A percentile compares a stretch with the other conserved stretches of the same genome.
These are phyloP conservation scores for Bufo gargarizans DNA, from an alignment of 2,113 vertebrate genomes.

Conservation along the genomic window DNA sequence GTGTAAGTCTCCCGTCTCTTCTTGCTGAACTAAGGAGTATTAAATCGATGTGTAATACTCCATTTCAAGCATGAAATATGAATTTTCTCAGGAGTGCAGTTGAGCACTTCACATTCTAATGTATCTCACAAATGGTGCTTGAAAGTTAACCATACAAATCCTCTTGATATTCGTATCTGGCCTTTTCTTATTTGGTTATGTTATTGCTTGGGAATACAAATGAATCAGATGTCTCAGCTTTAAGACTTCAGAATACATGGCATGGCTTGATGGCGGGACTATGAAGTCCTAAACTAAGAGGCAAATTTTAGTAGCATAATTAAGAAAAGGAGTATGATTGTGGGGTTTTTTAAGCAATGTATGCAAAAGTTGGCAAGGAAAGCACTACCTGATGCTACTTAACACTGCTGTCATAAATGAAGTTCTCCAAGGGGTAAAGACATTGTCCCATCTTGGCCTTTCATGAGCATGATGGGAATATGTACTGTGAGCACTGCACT, in stretches of 20 bases:
- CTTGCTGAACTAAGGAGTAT: slow-evolving; percentile 36
- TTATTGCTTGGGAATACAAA: slow-evolving; percentile 11
- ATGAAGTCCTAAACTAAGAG: too few relatives aligned
- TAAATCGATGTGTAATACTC: slow-evolving; percentile 46
- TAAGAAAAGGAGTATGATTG: too few relatives aligned
- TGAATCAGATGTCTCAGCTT: background rate
- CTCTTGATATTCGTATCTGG: slow-evolving; percentile 16
- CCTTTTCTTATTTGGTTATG: background rate
- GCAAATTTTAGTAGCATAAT: too few relatives aligned
- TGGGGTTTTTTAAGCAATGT: too few relatives aligned
- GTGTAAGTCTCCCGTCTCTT: slow-evolving; percentile 11
- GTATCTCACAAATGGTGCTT: slow-evolving; percentile 53
- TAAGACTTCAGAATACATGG: background rate
- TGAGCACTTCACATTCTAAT: slow-evolving; percentile 48
- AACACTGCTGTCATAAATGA: too few relatives aligned
- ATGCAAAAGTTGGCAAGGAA: too few relatives aligned
- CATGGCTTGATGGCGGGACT: background rate
- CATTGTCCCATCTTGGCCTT: too few relatives aligned
- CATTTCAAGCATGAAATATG: slow-evolving; percentile 55
- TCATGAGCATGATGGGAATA: too few relatives aligned
- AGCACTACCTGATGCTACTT: too few relatives aligned
- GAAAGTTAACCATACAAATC: slow-evolving; percentile 57
- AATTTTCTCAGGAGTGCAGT: slow-evolving; percentile 55
- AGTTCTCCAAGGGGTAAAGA: too few relatives aligned
- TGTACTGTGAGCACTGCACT: too few relatives aligned